Conservation (phyloP, 2,888 invertebrate species). For the Tryphoninae sp. region DNA sequence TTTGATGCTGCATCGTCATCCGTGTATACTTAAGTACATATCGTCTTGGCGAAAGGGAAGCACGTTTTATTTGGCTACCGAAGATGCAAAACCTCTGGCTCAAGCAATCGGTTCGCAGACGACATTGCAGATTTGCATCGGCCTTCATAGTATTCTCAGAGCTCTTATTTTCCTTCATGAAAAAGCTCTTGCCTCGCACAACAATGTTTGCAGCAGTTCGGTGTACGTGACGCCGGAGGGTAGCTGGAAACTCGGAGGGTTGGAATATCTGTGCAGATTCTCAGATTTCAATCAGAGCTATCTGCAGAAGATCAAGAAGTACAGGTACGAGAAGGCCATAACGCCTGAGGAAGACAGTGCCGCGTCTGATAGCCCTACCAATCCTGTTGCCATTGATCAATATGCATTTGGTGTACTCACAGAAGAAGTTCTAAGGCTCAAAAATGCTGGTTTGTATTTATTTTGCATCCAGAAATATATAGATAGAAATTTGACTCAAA, state of each 20-base stretch:
- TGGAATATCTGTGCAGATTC: slow-evolving; percentile 90
- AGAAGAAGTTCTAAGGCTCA: slow-evolving; percentile 87
- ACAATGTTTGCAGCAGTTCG: slow-evolving; percentile 90
- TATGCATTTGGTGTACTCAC: slow-evolving; percentile 90
- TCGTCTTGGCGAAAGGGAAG: slow-evolving; percentile 91
- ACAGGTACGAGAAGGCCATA: slow-evolving; percentile 88
- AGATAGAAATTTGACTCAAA: not conserved
- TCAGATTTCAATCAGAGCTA: slow-evolving; percentile 86
- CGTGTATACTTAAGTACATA: slow-evolving; percentile 91
- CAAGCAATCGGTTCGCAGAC: slow-evolving; percentile 86
- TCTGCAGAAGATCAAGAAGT: slow-evolving; percentile 86
- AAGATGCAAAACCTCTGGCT: slow-evolving; percentile 90
- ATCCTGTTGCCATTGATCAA: slow-evolving; percentile 86
- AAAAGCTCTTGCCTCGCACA: slow-evolving; percentile 90
- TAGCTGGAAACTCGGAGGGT: slow-evolving; percentile 93
- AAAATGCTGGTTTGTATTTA: slow-evolving; percentile 78
- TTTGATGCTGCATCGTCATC: slow-evolving; percentile 92
- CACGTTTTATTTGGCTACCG: slow-evolving; percentile 90
- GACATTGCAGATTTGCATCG: slow-evolving; percentile 92
- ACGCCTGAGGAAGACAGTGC: slow-evolving; percentile 87
- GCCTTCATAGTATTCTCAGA: slow-evolving; percentile 90
- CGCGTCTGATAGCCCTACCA: slow-evolving; percentile 79
- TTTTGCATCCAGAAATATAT: slow-evolving; percentile 8
- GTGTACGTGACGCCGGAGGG: slow-evolving; percentile 93
- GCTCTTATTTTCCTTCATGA: slow-evolving; percentile 93